Evolutionary conservation across 2,888 invertebrate species (phyloP), one percentile per base, ranked within the genome.

Genomic region (Cryptophagus acutangulus): DNA sequence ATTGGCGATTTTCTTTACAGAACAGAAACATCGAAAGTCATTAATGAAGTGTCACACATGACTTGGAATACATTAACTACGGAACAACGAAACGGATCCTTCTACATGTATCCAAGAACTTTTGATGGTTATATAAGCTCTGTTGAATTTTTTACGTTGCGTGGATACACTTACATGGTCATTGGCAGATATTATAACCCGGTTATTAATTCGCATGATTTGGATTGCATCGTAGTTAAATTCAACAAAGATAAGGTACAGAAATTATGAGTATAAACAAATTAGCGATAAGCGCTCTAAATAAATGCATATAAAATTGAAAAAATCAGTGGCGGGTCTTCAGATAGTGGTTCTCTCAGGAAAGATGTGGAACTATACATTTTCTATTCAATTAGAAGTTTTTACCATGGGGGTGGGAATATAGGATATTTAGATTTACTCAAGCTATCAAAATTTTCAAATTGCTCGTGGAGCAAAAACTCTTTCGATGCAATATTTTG

Each of bases 91-190:
- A 51, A 38, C 3, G 55, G 55, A 6, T 33, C 45, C 12, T 57
- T 58, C 34, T 49, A 52, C 38, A 39, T 51, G 10, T 54, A 58
- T 30, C 41, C 46, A 13, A 17, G 39, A 20, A 41, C 48, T 31
- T 52, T 61, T 17, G 51, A 50, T 2, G 66, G 67, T 5, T 67
- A 63, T 37, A 56, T 68, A 17, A 65, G 61, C 38, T 63, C 57
- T 20, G 67, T 59, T 2, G 55, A 66, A 43, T 68, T 63, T 49
- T 69, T 68, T 43, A 50, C 57, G 2, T 26, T 53, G 2, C 49
- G 58, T 40, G 56, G 47, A 14, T 42, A 51, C 28, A 54, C 60
- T 1, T 69, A 66, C 41, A 52, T 55, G 5, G 45, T 69, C 13
- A 43, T 68, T 26, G 58, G 59, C 10, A 52, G 52, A 46, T 62